phyloP scores from a whole-genome alignment of 2,888 invertebrate species.

The Fragum whitleyi region DNA sequence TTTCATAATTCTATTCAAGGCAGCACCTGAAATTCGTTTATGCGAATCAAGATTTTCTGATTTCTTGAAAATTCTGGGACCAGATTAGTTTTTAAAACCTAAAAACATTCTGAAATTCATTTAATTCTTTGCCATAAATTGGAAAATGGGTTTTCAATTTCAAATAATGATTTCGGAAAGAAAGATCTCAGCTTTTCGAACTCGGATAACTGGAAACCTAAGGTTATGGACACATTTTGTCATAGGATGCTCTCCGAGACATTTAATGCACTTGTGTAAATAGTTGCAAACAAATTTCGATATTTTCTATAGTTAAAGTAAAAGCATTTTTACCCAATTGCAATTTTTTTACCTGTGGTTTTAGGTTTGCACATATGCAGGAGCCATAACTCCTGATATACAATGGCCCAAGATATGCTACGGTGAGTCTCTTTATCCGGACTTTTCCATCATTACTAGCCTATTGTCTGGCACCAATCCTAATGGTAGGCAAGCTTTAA shows the following conservation, averaged over 20 bases:
- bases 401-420: neutral
- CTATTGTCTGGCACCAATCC: neutral
- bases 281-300: neutral
- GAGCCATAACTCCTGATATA: neutral
- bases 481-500: neutral
- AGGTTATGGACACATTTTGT: neutral
- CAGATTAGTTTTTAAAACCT: too few species aligned
- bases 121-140: neutral
- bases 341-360: too few species aligned
- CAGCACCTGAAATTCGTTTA: neutral
- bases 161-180: neutral
- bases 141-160: neutral
- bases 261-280: neutral
- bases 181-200: neutral
- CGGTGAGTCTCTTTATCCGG: neutral
- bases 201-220: too few species aligned
- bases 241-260: neutral
- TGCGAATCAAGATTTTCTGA: too few species aligned
- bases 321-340: neutral
- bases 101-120: too few species aligned
- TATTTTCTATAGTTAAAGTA: conserved; percentile 1
- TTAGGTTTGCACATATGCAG: neutral
- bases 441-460: neutral
- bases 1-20: conserved; percentile 18
- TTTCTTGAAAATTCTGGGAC: too few species aligned